Base-by-base conservation (phyloP, 2,113 vertebrate species). In the Balaeniceps rex region DNA sequence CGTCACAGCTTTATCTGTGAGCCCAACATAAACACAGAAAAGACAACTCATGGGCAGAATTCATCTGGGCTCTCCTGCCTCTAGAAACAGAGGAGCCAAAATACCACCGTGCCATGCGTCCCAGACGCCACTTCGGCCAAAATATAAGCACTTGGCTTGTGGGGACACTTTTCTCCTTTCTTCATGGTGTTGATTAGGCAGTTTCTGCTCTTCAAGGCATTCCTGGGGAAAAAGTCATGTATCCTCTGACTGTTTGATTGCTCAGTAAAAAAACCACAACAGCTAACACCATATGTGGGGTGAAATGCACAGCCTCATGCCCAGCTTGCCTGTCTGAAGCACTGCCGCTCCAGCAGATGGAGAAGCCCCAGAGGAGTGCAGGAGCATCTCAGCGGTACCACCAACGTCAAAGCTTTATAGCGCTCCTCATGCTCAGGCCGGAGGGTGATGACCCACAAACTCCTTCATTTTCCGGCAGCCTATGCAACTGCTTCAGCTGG, bases 81-180 rank as follows among this genome's bases (percentile, higher is more conserved):
- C 49, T 52, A 47, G 74, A 71, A 93, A 34, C 0, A 1, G 17
- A 77, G 36, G 40, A 93, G 31, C 29, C 16, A 65, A 93, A 93
- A 42, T n/a, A 18, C 12, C 16, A 5, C 19, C 1, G 1, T 6
- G 14, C 19, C 0, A 0, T 6, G 24, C 4, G 15, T 70, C 34
- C 23, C 40, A 86, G 23, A 36, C 0, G 0, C 31, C 4, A 4
- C 29, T 84, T 69, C 34, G 61, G 58, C 40, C 71, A 85, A 83
- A 95, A 55, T 6, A 2, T 10, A 76, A 83, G 54, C 19, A 10
- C 22, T 46, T 74, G 87, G n/a, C 42, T 55, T 55, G 24, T 21
- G 63, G 29, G 54, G 33, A 25, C 1, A 1, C 66, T 83, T 49
- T 66, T 25, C 29, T 80, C 8, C 38, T 66, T 74, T 51, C 16